Conservation (phyloP, 1,140 invertebrate species). For the Lucilia sericata region DNA sequence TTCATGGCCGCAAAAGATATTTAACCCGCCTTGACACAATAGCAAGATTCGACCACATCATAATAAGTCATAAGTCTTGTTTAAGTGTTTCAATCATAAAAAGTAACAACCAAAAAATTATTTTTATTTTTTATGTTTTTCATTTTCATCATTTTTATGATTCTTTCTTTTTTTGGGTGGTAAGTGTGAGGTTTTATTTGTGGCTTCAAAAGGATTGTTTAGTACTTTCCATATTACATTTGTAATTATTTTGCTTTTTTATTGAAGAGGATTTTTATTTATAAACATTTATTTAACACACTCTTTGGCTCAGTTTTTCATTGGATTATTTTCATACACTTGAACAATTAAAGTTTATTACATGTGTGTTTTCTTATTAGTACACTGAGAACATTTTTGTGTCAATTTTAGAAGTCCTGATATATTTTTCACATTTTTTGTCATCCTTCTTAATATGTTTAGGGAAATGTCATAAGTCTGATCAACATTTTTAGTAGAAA, state of each 20-base stretch:
- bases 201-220: no score
- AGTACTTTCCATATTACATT: neutral
- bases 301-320: no score
- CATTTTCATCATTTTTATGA: neutral
- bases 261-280: neutral
- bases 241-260: neutral
- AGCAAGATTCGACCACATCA: neutral
- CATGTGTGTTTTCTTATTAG: no score
- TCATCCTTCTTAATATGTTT: no score
- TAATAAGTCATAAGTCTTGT: neutral
- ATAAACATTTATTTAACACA: neutral
- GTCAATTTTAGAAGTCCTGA: no score
- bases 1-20: neutral
- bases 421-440: no score
- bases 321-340: no score
- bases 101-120: neutral
- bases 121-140: neutral
- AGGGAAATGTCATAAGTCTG: no score
- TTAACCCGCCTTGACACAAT: neutral
- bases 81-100: constrained; percentile 15
- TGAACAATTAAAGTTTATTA: no score
- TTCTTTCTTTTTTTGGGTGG: neutral
- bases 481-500: no score
- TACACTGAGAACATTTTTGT: no score
- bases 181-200: neutral